A percentile compares a stretch with the other conserved stretches of the same genome.
These are phyloP conservation scores for Clarias batrachus DNA, from an alignment of 2,113 vertebrate genomes.

Conservation along the genomic window DNA sequence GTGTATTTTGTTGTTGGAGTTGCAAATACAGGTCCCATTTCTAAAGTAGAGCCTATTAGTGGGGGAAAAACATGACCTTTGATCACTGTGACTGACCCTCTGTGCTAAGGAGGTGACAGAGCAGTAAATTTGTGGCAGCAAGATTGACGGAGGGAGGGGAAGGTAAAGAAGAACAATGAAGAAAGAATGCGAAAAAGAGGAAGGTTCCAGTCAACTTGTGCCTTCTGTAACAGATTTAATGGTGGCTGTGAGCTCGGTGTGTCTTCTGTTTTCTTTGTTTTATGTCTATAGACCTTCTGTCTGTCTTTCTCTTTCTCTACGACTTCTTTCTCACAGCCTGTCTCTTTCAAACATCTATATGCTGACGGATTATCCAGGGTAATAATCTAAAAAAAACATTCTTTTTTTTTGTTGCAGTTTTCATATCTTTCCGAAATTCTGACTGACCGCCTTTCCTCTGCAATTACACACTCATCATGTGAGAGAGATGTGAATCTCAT, in stretches of 20 bases:
- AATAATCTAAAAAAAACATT: not conserved
- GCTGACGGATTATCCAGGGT: not conserved
- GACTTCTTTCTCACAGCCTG: not conserved
- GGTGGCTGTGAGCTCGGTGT: conserved; percentile 20
- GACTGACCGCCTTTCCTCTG: not conserved
- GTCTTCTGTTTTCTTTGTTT: conserved; percentile 35
- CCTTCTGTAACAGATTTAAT: conserved; percentile 30
- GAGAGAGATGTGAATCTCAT: conserved; percentile 12
- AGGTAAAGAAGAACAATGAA: not conserved
- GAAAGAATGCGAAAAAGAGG: not conserved
- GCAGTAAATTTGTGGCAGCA: not conserved
- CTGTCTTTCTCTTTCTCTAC: not conserved
- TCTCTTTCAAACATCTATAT: not conserved
- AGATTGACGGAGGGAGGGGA: conserved; percentile 28
- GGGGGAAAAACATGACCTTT: conserved; percentile 20
- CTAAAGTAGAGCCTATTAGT: not conserved
- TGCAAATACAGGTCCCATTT: conserved; percentile 16
- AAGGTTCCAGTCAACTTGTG: not conserved
- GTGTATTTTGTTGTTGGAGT: not conserved
- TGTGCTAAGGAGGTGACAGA: conserved; percentile 7
- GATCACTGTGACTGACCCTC: conserved; percentile 18
- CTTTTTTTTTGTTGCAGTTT: not conserved
- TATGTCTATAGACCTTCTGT: not conserved
- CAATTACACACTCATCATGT: conserved; percentile 22
- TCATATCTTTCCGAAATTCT: not conserved